Evolutionary conservation across 2,888 invertebrate genomes (phyloP).

Genomic region (Resseliella maxima): DNA sequence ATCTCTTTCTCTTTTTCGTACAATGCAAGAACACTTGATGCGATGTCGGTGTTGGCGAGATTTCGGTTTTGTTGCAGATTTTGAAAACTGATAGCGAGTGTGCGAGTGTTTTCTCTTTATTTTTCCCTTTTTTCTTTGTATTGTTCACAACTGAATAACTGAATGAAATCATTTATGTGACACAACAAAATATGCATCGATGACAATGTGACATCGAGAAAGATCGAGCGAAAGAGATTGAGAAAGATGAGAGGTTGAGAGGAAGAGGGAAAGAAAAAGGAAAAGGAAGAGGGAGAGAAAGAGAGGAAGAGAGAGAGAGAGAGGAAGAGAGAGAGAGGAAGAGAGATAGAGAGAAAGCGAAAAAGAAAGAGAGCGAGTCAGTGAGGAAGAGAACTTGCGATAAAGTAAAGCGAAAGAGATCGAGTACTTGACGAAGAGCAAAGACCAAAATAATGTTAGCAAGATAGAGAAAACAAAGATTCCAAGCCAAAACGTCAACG

Average conservation of each 20-base stretch:
- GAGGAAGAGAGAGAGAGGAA: background rate
- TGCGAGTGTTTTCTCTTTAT: too few relatives aligned
- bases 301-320: background rate
- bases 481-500: background rate
- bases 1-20: background rate
- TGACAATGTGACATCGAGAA: background rate
- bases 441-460: too few relatives aligned
- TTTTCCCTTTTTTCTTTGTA: background rate
- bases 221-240: background rate
- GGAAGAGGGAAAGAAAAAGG: background rate
- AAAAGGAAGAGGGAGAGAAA: background rate
- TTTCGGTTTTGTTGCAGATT: conserved; percentile 10
- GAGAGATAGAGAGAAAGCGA: too few relatives aligned
- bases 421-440: too few relatives aligned
- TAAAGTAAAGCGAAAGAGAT: too few relatives aligned
- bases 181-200: conserved; percentile 9
- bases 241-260: background rate
- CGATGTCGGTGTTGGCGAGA: background rate
- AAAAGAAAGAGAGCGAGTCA: too few relatives aligned
- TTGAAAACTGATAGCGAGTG: conserved; percentile 7
- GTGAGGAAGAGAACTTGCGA: too few relatives aligned
- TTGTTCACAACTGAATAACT: background rate
- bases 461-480: too few relatives aligned
- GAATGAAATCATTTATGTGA: conserved; percentile 21
- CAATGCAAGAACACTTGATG: background rate